Conservation (phyloP, 2,113 vertebrate genomes). For the Cyprinus carpio region DNA sequence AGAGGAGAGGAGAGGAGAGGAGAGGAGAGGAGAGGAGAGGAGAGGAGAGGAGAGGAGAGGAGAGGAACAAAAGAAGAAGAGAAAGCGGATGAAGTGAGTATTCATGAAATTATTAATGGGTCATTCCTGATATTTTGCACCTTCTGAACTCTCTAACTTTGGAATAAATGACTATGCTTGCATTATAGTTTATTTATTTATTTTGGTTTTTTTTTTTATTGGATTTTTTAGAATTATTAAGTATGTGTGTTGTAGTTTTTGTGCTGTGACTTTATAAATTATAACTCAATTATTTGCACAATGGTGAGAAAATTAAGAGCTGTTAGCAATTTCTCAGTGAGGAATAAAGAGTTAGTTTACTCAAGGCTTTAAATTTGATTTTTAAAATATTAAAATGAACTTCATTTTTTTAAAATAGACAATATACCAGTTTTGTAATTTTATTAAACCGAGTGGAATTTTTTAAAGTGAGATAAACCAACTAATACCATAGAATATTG, state of each 20-base stretch:
- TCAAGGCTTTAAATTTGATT: neutral
- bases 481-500: neutral
- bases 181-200: too few species aligned
- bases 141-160: conserved; percentile 1
- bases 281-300: neutral
- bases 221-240: too few species aligned
- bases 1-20: neutral
- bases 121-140: neutral
- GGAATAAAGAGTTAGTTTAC: neutral
- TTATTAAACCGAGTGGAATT: neutral
- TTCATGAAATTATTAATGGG: neutral
- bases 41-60: neutral
- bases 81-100: neutral
- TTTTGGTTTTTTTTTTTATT: too few species aligned
- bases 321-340: neutral
- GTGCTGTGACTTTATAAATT: neutral
- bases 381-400: neutral
- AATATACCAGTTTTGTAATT: neutral
- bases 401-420: neutral
- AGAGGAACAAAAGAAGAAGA: neutral
- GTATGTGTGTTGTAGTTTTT: too few species aligned
- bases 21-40: neutral
- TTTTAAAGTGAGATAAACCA: neutral
- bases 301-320: neutral
- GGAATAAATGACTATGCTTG: neutral